Evolutionary conservation across 2,888 invertebrate species (phyloP).

Genomic region (Dioctria rufipes): DNA sequence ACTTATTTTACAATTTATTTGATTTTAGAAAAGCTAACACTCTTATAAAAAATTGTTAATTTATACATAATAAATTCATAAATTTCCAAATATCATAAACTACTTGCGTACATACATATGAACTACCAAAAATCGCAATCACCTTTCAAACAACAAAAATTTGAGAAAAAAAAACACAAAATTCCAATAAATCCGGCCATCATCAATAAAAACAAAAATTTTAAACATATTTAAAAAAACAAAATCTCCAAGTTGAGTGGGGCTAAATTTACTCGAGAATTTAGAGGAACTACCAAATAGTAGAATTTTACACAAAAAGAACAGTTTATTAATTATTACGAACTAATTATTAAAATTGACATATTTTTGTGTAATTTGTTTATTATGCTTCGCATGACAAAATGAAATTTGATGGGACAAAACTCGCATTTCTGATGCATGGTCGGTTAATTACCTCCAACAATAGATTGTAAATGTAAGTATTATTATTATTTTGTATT

Average conservation of each 20-base stretch:
- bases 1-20: too few relatives aligned
- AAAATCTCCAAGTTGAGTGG: neutral
- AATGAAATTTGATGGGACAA: slow-evolving; percentile 62
- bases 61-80: too few relatives aligned
- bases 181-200: slow-evolving; percentile 23
- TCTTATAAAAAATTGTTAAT: too few relatives aligned
- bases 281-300: too few relatives aligned
- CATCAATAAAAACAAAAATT: slow-evolving; percentile 17
- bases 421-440: slow-evolving; percentile 60
- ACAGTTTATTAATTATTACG: slow-evolving; percentile 11
- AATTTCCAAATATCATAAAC: too few relatives aligned
- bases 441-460: slow-evolving; percentile 61
- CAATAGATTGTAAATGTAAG: slow-evolving; percentile 63
- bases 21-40: too few relatives aligned
- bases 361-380: slow-evolving; percentile 55
- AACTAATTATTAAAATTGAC: slow-evolving; percentile 50
- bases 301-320: slow-evolving; percentile 23
- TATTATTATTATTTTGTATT: slow-evolving; percentile 58
- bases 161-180: neutral
- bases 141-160: neutral
- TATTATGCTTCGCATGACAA: slow-evolving; percentile 61
- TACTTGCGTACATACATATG: neutral
- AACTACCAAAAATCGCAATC: neutral
- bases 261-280: too few relatives aligned
- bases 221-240: neutral